Evolutionary conservation across 2,888 invertebrate species (phyloP), one percentile per base, ranked within the genome.

Genomic region (Caenorhabditis sulstoni): DNA sequence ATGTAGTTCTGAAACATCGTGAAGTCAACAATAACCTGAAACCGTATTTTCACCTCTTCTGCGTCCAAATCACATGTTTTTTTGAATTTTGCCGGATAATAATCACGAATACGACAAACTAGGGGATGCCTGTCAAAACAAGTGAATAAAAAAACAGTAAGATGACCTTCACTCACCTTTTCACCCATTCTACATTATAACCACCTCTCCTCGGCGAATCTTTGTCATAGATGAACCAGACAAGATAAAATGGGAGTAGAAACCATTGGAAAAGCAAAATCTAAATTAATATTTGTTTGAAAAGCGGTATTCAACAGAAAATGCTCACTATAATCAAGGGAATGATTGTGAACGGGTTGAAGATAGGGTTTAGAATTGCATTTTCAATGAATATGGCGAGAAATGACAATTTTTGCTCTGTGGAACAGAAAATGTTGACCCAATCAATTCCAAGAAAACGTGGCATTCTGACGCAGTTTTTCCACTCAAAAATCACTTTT

Each of bases 41-140:
- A 14, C 44, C 3, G 3, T 12, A 7, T 4, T n/a, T 18, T 47
- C 8, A 47, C 47, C n/a, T 47, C 8, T 16, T 1, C 3, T 8
- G 47, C 16, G 5, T 12, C 9, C 22, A 65, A 22, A 14, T 57
- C 66, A 2, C 18, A 29, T n/a, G 65, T 65, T 23, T 65, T 65
- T 39, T 22, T 39, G 3, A 49, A 22, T 5, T 11, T 65, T 20
- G 53, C 41, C 3, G 65, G 65, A 18, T 37, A 65, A 22, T 65
- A 65, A 7, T 65, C 53, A 29, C 29, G 29, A 5, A 29, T 3
- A 29, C 29, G 18, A 39, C 53, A 44, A 53, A 65, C 65, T 52
- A 65, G 47, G 16, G 16, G 16, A 16, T 52, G 29, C 7, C 29
- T 29, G n/a, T n/a, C n/a, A n/a, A n/a, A n/a, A n/a, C n/a, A n/a